phyloP scores from a whole-genome alignment of 2,888 invertebrate genomes.

The Phengaris arion region DNA sequence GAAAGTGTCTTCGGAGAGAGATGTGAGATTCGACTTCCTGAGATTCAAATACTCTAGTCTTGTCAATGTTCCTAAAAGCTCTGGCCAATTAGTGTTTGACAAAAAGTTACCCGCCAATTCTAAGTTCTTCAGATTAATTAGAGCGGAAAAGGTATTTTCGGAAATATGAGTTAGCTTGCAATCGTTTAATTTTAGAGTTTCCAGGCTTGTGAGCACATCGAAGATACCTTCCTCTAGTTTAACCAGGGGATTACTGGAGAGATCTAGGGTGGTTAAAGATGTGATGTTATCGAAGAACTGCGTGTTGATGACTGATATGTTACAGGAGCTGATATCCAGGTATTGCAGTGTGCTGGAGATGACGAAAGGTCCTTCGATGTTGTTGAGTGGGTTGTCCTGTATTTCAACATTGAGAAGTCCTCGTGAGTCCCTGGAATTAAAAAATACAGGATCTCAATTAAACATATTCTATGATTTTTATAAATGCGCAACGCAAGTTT shows the following conservation, averaged over 20 bases:
- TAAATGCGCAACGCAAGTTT: no score
- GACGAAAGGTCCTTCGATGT: constrained; percentile 82
- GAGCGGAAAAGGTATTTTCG: constrained; percentile 77
- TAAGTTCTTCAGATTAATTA: constrained; percentile 81
- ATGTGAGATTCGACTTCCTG: constrained; percentile 79
- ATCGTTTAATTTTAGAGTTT: constrained; percentile 82
- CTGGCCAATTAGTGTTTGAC: constrained; percentile 79
- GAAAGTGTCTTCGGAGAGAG: constrained; percentile 82
- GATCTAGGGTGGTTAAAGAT: constrained; percentile 83
- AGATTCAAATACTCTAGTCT: constrained; percentile 83
- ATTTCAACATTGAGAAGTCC: constrained; percentile 85
- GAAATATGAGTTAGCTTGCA: constrained; percentile 81
- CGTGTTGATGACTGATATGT: constrained; percentile 77
- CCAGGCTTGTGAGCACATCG: constrained; percentile 82
- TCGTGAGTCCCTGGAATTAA: constrained; percentile 79
- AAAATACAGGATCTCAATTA: not conserved
- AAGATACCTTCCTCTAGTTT: constrained; percentile 80
- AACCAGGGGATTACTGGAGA: constrained; percentile 83
- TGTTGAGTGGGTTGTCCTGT: constrained; percentile 82
- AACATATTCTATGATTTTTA: no score
- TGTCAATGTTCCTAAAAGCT: constrained; percentile 78
- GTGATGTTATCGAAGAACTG: constrained; percentile 84
- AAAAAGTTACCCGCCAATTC: constrained; percentile 82
- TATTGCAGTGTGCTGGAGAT: constrained; percentile 83
- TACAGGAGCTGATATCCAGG: constrained; percentile 83